Conservation (phyloP, 2,888 invertebrate genomes). For the Euproctis similis region DNA sequence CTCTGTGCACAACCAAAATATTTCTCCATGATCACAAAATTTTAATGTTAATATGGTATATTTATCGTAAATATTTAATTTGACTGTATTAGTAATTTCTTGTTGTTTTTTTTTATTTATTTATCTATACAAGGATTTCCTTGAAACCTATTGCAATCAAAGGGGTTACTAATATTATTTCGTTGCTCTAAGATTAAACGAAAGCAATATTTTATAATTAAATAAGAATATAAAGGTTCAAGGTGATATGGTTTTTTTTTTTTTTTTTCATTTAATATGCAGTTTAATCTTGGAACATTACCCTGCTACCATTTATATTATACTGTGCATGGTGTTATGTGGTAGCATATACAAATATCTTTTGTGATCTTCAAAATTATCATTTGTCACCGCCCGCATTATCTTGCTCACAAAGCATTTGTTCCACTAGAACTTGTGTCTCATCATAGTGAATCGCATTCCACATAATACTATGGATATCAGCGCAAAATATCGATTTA, state of each 20-base stretch:
- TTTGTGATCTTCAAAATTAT: conserved; percentile 22
- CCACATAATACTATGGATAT: conserved; percentile 71
- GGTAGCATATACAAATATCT: conserved; percentile 39
- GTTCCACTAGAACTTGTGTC: conserved; percentile 18
- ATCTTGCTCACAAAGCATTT: conserved; percentile 16
- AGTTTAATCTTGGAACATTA: conserved; percentile 32
- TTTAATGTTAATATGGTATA: conserved; percentile 25
- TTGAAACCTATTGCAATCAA: conserved; percentile 11
- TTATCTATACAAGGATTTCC: no score
- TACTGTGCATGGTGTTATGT: conserved; percentile 73
- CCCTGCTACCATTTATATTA: conserved; percentile 15
- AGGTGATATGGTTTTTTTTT: not conserved
- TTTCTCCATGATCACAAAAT: conserved; percentile 61
- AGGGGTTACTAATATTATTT: conserved; percentile 15
- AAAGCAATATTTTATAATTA: not conserved
- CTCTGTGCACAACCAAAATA: no score
- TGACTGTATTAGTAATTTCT: conserved; percentile 30
- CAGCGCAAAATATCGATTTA: conserved; percentile 53
- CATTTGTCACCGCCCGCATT: conserved; percentile 20
- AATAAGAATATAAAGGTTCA: no score
- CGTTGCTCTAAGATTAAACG: conserved; percentile 30
- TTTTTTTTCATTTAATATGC: no score
- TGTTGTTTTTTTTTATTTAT: conserved; percentile 23
- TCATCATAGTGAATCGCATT: conserved; percentile 47
- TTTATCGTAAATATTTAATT: conserved; percentile 23